Conservation (phyloP, 2,113 vertebrate genomes). For the Melanotaenia duboulayi region DNA sequence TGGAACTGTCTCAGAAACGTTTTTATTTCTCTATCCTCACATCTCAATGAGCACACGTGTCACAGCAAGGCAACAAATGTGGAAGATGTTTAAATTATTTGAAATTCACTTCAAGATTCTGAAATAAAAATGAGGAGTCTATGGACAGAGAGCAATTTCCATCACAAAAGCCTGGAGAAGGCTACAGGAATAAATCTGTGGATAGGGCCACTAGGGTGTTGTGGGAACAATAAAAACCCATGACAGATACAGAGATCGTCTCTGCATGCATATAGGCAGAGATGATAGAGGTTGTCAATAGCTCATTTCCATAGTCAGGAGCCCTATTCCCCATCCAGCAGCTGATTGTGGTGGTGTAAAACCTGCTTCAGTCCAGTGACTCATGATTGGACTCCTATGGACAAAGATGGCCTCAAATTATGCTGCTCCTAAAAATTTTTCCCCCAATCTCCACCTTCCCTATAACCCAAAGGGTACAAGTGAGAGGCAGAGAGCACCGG, state of each 20-base stretch:
- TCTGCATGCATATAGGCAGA: constrained; percentile 50
- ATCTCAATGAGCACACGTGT: constrained; percentile 21
- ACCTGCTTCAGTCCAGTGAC: constrained; percentile 67
- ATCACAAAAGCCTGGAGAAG: constrained; percentile 41
- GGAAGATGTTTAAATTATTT: not conserved
- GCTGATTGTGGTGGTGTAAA: constrained; percentile 68
- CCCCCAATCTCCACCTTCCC: constrained; percentile 12
- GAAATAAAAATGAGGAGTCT: not conserved
- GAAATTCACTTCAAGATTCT: constrained; percentile 13
- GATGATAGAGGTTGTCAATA: constrained; percentile 71
- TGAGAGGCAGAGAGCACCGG: constrained; percentile 6
- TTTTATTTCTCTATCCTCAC: constrained; percentile 15
- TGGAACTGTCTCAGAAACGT: constrained; percentile 32
- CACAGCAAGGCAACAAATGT: not conserved
- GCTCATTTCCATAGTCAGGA: constrained; percentile 71
- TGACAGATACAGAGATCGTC: constrained; percentile 56
- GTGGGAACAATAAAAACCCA: constrained; percentile 65
- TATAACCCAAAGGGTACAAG: constrained; percentile 14
- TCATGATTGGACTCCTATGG: constrained; percentile 67
- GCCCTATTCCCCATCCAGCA: constrained; percentile 41
- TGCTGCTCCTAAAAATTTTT: constrained; percentile 42
- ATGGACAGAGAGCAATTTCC: constrained; percentile 39
- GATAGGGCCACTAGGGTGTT: constrained; percentile 53
- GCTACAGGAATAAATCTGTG: constrained; percentile 35
- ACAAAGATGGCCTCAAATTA: constrained; percentile 65